A percentile compares a stretch with the other conserved stretches of the same genome.
Evolutionary conservation across 2,888 invertebrate genomes (phyloP).

Genomic region (Lepetodrilus schrolli): DNA sequence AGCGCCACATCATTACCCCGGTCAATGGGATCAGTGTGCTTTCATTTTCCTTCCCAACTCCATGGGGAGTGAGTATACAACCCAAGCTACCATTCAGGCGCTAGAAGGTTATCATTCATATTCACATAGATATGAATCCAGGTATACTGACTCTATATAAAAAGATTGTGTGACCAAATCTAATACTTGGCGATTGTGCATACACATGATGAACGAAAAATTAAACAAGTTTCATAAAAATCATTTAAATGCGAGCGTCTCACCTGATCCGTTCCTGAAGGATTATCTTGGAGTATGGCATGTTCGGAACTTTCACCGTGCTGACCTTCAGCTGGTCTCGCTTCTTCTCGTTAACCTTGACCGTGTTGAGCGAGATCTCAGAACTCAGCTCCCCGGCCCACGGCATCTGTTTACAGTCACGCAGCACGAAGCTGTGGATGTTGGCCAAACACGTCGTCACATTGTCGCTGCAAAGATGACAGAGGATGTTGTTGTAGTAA

Average conservation of each 20-base stretch:
- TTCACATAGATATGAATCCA: no score
- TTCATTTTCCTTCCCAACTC: no score
- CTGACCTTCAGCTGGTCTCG: slow-evolving; percentile 67
- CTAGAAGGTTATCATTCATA: no score
- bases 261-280: slow-evolving; percentile 73
- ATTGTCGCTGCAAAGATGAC: slow-evolving; percentile 60
- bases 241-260: slow-evolving; percentile 28
- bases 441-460: slow-evolving; percentile 72
- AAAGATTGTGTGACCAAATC: no score
- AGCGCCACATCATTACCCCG: no score
- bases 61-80: no score
- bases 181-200: no score
- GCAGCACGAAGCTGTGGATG: slow-evolving; percentile 73
- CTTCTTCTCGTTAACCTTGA: slow-evolving; percentile 69
- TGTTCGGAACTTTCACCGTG: slow-evolving; percentile 67
- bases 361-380: slow-evolving; percentile 57
- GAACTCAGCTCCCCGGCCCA: slow-evolving; percentile 73
- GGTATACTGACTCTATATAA: no score
- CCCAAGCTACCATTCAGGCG: no score
- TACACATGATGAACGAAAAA: no score
- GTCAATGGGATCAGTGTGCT: no score
- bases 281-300: slow-evolving; percentile 73
- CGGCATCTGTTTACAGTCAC: slow-evolving; percentile 73
- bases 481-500: no score
- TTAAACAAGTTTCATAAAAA: background rate